Evolutionary conservation across 1,140 invertebrate species (phyloP).

Genomic region (Anoplophora glabripennis): DNA sequence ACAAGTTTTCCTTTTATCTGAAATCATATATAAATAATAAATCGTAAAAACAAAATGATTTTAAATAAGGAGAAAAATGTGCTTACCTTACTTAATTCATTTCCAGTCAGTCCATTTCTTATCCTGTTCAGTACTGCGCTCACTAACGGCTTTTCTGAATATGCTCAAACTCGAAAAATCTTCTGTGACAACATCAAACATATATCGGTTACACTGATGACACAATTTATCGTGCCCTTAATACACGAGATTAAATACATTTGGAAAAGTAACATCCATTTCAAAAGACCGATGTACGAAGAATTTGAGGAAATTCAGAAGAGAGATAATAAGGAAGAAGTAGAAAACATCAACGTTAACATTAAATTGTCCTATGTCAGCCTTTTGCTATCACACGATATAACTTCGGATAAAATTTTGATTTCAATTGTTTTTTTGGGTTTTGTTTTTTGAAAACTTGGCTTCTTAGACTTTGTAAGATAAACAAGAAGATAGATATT

Average conservation of each 20-base stretch:
- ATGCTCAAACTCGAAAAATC: constrained; percentile 11
- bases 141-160: constrained; percentile 11
- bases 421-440: constrained; percentile 1
- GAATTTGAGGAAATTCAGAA: constrained; percentile 17
- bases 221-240: no score
- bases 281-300: neutral
- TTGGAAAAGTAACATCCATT: no score
- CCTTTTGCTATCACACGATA: constrained; percentile 18
- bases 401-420: constrained; percentile 13
- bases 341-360: constrained; percentile 14
- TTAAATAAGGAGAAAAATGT: no score
- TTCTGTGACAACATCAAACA: constrained; percentile 14
- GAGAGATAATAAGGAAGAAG: neutral
- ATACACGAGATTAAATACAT: no score
- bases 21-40: no score
- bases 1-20: no score
- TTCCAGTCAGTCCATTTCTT: neutral
- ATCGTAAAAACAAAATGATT: no score
- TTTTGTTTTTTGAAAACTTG: constrained; percentile 4
- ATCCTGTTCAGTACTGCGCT: no score
- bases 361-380: constrained; percentile 16
- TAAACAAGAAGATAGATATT: constrained; percentile 13
- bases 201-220: neutral
- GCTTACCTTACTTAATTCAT: neutral
- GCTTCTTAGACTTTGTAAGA: constrained; percentile 8